A percentile compares a stretch with the other conserved stretches of the same genome.
phyloP scores from a whole-genome alignment of 2,797 vertebrate species.

The Gouania willdenowi region DNA sequence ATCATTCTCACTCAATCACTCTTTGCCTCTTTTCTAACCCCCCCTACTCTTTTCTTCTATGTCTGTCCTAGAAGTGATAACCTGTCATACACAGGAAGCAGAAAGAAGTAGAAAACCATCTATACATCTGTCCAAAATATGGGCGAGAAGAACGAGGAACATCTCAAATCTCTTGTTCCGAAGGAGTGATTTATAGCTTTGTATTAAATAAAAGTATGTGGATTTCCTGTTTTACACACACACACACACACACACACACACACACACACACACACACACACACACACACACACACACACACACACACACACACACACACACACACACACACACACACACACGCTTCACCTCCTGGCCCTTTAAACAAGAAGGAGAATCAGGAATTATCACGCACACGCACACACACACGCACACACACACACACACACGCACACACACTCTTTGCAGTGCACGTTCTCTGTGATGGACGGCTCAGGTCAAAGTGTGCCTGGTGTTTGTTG shows the following conservation, averaged over 20 bases:
- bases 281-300: background rate
- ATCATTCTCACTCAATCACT: slow-evolving; percentile 54
- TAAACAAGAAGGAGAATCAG: slow-evolving; percentile 35
- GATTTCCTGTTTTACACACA: background rate
- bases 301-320: background rate
- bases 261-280: slow-evolving; percentile 11
- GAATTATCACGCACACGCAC: slow-evolving; percentile 5
- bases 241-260: slow-evolving; percentile 5
- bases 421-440: background rate
- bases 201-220: slow-evolving; percentile 39
- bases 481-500: slow-evolving; percentile 73
- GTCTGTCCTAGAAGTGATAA: slow-evolving; percentile 61
- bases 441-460: background rate
- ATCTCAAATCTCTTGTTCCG: slow-evolving; percentile 68
- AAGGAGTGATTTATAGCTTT: slow-evolving; percentile 56
- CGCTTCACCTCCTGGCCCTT: slow-evolving; percentile 6
- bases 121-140: slow-evolving; percentile 52
- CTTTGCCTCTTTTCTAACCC: slow-evolving; percentile 25
- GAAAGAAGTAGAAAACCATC: slow-evolving; percentile 49
- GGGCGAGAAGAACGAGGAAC: slow-evolving; percentile 60
- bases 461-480: slow-evolving; percentile 81
- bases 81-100: slow-evolving; percentile 75
- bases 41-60: background rate
- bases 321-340: slow-evolving; percentile 27
- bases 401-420: slow-evolving; percentile 15